phyloP scores from a whole-genome alignment of 2,797 vertebrate genomes.

The Sebastiscus albofasciatus region DNA sequence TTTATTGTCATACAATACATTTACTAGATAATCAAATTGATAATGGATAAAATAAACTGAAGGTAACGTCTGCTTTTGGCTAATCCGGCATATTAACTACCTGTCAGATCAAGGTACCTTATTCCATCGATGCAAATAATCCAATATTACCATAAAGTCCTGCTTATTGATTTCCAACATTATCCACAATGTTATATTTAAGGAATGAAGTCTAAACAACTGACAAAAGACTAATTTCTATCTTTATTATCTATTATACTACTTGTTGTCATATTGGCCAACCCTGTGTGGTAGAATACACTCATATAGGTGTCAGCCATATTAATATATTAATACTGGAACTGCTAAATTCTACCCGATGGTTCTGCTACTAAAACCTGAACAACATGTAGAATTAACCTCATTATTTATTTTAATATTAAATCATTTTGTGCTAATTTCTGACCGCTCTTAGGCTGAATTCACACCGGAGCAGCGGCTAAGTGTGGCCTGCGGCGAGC shows the following conservation, averaged over 20 bases:
- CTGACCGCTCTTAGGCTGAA: fast-evolving
- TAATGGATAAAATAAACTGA: background rate
- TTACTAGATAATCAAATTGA: background rate
- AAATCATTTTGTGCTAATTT: background rate
- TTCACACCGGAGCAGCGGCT: too few species aligned
- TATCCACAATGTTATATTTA: background rate
- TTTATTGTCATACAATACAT: background rate
- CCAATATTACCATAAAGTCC: background rate
- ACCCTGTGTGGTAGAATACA: background rate
- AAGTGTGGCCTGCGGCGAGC: fast-evolving
- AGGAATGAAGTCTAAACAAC: background rate
- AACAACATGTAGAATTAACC: background rate
- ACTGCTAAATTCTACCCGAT: background rate
- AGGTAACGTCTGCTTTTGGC: background rate
- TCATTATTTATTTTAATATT: background rate
- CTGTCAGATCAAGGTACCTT: background rate
- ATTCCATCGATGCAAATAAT: background rate
- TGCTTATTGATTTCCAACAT: background rate
- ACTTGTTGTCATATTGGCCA: background rate
- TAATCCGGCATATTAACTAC: background rate
- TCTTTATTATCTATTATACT: background rate
- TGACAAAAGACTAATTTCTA: background rate
- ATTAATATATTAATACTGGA: background rate
- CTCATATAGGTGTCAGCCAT: background rate
- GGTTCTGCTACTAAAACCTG: background rate